Conservation (phyloP, 2,797 vertebrate species). For the Delichon dasypus region DNA sequence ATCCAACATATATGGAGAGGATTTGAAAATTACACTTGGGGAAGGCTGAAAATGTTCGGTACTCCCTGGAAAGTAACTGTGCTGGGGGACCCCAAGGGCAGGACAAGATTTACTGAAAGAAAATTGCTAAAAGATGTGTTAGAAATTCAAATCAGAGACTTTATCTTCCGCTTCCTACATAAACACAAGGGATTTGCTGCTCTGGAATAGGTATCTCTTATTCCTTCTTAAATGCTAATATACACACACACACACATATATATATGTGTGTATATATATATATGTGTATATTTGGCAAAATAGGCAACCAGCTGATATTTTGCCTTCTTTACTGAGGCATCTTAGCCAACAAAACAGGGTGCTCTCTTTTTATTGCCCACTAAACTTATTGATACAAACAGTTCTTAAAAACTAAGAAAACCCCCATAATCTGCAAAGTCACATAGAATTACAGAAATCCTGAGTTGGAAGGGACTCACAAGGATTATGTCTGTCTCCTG, state of each 20-base stretch:
- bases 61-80: neutral
- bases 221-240: neutral
- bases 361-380: neutral
- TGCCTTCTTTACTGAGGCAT: neutral
- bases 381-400: neutral
- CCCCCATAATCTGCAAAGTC: rapidly evolving
- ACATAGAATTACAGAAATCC: neutral
- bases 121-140: neutral
- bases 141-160: neutral
- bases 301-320: neutral
- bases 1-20: neutral
- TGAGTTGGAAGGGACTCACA: neutral
- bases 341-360: neutral
- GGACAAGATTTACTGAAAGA: neutral
- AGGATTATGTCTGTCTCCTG: neutral
- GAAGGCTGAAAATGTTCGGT: neutral
- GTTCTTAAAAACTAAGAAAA: neutral
- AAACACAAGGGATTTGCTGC: neutral
- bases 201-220: neutral
- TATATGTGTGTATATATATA: neutral
- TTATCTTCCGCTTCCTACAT: neutral
- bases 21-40: neutral
- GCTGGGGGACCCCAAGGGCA: neutral
- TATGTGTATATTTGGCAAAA: neutral
- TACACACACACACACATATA: too few relatives aligned